Base-by-base conservation (phyloP, 37 sponge, comb jelly and placozoan species). In the Crambe crambe region DNA sequence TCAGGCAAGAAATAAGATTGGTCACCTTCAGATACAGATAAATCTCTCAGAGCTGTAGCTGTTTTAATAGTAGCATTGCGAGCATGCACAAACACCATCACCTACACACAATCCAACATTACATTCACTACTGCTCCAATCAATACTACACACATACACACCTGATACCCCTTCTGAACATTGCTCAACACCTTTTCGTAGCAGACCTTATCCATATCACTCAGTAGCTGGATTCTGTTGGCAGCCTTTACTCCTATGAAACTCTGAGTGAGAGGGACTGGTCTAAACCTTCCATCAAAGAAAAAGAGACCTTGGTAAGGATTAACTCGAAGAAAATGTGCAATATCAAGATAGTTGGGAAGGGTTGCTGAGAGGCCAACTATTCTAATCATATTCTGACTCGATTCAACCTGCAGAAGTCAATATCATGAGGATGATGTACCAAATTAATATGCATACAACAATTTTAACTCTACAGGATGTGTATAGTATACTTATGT, bases 361-460 rank as follows among this genome's bases (percentile, higher is more conserved):
- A 98, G 91, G 3, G 99, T 98, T 12, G 99, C 99, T 41, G 99
- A 98, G 51, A 98, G 92, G n/a, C 99, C 99, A 0, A 98, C 90
- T 21, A 98, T 94, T 67, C 99, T 79, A 42, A 96, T 96, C 90
- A 96, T 89, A 25, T 77, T 91, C 80, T 98, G 99, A 32, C 87
- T 85, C n/a, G 95, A 81, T 82, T 96, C 96, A 21, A 98, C 94
- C 92, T 92, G 81, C n/a, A 31, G 39, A 17, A 27, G 47, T 30
- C 74, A 51, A 6, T 23, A 3, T 27, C 65, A 58, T 21, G 6
- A 3, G 41, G 66, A 72, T 72, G 73, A 43, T 47, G 25, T 4
- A 37, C 40, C 8, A 34, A 69, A 20, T n/a, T n/a, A n/a, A n/a
- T n/a, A n/a, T n/a, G n/a, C n/a, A n/a, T n/a, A n/a, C n/a, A n/a